These are phyloP conservation scores for Shinisaurus crocodilurus DNA, from an alignment of 2,113 vertebrate species.

Conservation along the genomic window DNA sequence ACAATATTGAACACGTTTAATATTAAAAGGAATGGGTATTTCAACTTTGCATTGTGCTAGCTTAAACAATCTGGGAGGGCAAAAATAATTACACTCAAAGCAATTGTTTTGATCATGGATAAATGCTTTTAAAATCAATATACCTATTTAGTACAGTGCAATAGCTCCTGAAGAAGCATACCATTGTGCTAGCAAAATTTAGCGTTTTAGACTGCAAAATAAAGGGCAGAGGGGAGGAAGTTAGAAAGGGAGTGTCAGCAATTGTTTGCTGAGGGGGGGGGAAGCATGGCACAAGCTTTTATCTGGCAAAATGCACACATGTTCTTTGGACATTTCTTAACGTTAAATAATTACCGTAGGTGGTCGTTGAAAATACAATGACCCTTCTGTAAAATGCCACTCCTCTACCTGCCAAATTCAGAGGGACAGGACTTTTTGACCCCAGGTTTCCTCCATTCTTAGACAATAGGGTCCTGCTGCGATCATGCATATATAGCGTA, in stretches of 20 bases:
- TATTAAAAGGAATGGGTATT: conserved; percentile 48
- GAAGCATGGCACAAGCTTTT: background rate
- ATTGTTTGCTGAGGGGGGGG: conserved; percentile 10
- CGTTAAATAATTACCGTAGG: no score
- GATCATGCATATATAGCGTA: background rate
- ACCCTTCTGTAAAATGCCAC: no score
- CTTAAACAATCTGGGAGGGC: conserved; percentile 56
- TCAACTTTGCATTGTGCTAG: conserved; percentile 54
- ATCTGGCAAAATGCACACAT: background rate
- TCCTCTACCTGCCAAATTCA: no score
- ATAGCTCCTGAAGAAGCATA: conserved; percentile 48
- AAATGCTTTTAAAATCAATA: conserved; percentile 75
- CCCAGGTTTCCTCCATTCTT: background rate
- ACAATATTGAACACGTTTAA: conserved; percentile 70
- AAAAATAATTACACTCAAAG: conserved; percentile 72
- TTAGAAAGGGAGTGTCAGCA: conserved; percentile 42
- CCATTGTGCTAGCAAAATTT: conserved; percentile 30
- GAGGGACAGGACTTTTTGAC: background rate
- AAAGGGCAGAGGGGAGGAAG: conserved; percentile 23
- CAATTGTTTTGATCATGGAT: conserved; percentile 61
- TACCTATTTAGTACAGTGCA: conserved; percentile 62
- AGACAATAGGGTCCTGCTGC: background rate
- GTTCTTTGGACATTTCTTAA: background rate
- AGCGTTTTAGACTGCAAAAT: conserved; percentile 46
- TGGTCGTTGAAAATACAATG: no score